A percentile compares a stretch with the other conserved stretches of the same genome.
Conservation (phyloP, 2,797 vertebrate species). For the Danio jaintianensis region DNA sequence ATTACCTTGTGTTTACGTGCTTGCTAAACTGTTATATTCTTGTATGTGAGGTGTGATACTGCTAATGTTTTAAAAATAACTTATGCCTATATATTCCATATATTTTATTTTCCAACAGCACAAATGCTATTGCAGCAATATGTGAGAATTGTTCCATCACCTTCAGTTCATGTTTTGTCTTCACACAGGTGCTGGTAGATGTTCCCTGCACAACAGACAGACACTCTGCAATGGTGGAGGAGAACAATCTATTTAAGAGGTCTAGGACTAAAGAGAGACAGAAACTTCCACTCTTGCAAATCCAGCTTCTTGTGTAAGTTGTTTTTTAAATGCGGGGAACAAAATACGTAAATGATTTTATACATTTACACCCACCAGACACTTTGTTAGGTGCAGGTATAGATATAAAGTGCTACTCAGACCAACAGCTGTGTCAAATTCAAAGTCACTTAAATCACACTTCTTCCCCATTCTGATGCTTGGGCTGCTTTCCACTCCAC, state of each 20-base stretch:
- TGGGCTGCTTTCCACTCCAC: too few relatives aligned
- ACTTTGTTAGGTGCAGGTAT: too few relatives aligned
- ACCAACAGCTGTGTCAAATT: too few relatives aligned
- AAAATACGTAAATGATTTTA: too few relatives aligned
- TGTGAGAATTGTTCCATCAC: neutral
- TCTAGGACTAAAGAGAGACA: conserved; percentile 87
- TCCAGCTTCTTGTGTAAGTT: conserved; percentile 90
- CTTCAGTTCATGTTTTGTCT: neutral
- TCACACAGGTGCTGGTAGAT: conserved; percentile 90
- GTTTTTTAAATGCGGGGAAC: too few relatives aligned
- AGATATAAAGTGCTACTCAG: too few relatives aligned
- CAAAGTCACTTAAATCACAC: too few relatives aligned
- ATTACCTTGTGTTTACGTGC: neutral
- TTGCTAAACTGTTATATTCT: neutral
- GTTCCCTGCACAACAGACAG: conserved; percentile 94
- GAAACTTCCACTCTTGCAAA: conserved; percentile 86
- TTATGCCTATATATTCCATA: neutral
- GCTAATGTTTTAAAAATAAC: neutral
- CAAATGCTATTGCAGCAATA: neutral
- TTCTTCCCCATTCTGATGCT: too few relatives aligned
- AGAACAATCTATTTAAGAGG: conserved; percentile 91
- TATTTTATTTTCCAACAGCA: neutral
- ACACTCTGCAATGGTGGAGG: conserved; percentile 86
- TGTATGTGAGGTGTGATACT: neutral
- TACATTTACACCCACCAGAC: too few relatives aligned